Percentiles rank a stretch among this genome's conserved stretches.
Conservation (phyloP, 2,113 vertebrate genomes). For the Phrynosoma blainvillii region DNA sequence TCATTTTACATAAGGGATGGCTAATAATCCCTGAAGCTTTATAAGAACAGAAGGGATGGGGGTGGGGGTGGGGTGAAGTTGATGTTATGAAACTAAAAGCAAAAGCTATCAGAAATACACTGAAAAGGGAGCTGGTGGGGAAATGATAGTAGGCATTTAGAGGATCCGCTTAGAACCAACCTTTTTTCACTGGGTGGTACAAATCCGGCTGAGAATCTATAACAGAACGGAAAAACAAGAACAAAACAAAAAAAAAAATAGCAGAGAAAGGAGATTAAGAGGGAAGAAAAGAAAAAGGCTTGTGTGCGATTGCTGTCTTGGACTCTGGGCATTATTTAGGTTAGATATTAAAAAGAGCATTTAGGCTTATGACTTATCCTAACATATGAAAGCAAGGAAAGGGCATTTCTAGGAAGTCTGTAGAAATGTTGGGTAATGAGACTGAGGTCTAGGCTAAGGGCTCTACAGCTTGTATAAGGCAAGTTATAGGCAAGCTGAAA, state of each 20-base stretch:
- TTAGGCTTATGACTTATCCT: conserved; percentile 41
- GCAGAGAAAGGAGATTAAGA: conserved; percentile 85
- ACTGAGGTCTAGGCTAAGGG: fast-evolving
- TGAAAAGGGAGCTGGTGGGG: conserved; percentile 54
- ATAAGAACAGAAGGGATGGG: conserved; percentile 43
- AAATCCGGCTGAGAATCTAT: conserved; percentile 92
- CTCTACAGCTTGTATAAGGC: fast-evolving
- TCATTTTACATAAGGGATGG: not conserved
- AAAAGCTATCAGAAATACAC: conserved; percentile 66
- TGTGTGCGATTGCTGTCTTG: conserved; percentile 70
- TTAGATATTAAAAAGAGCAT: conserved; percentile 54
- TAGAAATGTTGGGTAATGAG: not conserved
- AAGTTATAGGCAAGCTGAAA: conserved; percentile 28
- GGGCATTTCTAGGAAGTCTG: conserved; percentile 26
- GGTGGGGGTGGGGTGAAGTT: conserved; percentile 41
- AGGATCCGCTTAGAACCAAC: conserved; percentile 88
- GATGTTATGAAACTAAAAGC: conserved; percentile 70
- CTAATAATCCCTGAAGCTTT: conserved; percentile 31
- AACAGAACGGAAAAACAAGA: conserved; percentile 81
- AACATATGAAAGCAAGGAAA: conserved; percentile 31
- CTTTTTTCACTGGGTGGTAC: conserved; percentile 98
- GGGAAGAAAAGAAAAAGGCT: conserved; percentile 71
- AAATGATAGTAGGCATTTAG: conserved; percentile 64
- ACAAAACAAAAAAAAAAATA: conserved; percentile 77
- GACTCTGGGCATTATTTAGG: conserved; percentile 61